These are phyloP conservation scores for Vanacampus margaritifer DNA, from an alignment of 2,113 vertebrate species.

Conservation along the genomic window DNA sequence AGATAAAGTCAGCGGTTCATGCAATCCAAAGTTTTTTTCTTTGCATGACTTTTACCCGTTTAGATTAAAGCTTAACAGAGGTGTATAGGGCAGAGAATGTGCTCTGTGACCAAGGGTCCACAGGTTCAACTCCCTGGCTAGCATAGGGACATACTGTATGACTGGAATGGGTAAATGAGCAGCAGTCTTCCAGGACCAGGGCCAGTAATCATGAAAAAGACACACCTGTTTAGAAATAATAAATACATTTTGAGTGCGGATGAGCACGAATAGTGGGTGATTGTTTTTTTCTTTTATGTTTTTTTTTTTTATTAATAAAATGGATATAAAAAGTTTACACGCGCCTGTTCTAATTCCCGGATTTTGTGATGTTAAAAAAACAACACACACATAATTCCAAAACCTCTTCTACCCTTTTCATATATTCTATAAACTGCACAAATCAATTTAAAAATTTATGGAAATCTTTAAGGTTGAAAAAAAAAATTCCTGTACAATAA, in stretches of 20 bases:
- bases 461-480: no score
- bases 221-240: constrained; percentile 22
- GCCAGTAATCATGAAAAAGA: constrained; percentile 59
- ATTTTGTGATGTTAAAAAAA: neutral
- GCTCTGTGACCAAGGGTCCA: neutral
- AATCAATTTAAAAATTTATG: no score
- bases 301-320: no score
- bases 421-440: no score
- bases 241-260: neutral
- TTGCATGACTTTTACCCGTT: neutral
- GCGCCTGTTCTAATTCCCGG: no score
- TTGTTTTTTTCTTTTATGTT: no score
- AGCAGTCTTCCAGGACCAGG: constrained; percentile 6
- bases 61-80: neutral
- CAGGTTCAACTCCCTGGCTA: neutral
- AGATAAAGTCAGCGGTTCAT: neutral
- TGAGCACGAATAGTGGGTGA: neutral
- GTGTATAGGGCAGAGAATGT: neutral
- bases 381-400: neutral
- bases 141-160: neutral
- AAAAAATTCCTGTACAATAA: no score
- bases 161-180: neutral
- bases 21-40: neutral
- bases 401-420: neutral
- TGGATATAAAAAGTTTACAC: no score